These are phyloP conservation scores for Sarcophaga peregrina DNA, from an alignment of 1,140 invertebrate genomes.

Conservation along the genomic window DNA sequence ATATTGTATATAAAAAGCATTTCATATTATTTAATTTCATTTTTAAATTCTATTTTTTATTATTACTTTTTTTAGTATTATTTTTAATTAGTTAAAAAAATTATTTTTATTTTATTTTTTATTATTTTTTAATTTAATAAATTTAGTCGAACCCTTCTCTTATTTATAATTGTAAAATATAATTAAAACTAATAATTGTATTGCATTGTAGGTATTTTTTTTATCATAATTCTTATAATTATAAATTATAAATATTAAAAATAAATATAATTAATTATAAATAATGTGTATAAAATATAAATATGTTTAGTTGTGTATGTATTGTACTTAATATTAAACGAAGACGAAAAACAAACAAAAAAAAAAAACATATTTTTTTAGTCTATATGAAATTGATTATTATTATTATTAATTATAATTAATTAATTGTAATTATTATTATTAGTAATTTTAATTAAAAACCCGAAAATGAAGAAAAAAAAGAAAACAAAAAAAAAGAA, in stretches of 20 bases:
- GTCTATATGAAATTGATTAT: slow-evolving; percentile 28
- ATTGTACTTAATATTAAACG: slow-evolving; percentile 18
- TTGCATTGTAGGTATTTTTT: not conserved
- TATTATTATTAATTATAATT: slow-evolving; percentile 10
- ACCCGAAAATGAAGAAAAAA: not conserved
- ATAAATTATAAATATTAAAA: not conserved
- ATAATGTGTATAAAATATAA: slow-evolving; percentile 25
- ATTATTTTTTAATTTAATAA: too few relatives aligned
- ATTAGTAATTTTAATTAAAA: too few relatives aligned
- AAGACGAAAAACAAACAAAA: not conserved
- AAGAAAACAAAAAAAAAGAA: not conserved
- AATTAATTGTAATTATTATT: not conserved
- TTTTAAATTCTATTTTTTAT: too few relatives aligned
- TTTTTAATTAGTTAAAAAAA: too few relatives aligned
- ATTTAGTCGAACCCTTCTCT: too few relatives aligned
- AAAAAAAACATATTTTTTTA: slow-evolving; percentile 32
- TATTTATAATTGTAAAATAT: too few relatives aligned
- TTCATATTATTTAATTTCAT: too few relatives aligned
- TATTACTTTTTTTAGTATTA: too few relatives aligned
- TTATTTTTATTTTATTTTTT: too few relatives aligned
- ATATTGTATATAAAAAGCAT: too few relatives aligned
- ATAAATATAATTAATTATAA: not conserved
- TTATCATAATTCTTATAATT: not conserved
- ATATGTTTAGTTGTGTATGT: not conserved
- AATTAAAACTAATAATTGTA: too few relatives aligned